Evolutionary conservation across 2,797 vertebrate genomes (phyloP).

Genomic region (Telmatherina bonti): DNA sequence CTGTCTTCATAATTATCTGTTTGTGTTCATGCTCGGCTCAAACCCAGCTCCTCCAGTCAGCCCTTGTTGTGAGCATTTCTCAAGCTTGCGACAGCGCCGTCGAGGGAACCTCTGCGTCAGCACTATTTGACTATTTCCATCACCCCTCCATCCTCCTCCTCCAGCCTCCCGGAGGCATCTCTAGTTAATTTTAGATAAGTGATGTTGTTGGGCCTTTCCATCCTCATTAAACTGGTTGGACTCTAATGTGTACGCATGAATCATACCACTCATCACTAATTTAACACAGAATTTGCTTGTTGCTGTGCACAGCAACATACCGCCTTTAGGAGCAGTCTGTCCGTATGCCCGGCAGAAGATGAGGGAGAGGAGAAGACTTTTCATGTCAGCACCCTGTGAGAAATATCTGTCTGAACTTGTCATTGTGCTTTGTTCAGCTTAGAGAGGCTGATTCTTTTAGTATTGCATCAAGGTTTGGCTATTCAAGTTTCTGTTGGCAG

Average conservation of each 20-base stretch:
- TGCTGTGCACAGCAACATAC: conserved; percentile 20
- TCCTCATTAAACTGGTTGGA: conserved; percentile 56
- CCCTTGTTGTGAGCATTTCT: conserved; percentile 20
- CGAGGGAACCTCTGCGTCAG: conserved; percentile 56
- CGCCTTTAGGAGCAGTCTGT: conserved; percentile 32
- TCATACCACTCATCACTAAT: conserved; percentile 43
- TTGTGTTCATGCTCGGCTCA: too few relatives aligned
- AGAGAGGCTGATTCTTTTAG: too few relatives aligned
- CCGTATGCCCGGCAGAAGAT: conserved; percentile 3
- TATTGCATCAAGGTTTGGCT: too few relatives aligned
- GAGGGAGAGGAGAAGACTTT: too few relatives aligned
- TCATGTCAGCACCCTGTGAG: too few relatives aligned
- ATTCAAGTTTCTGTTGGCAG: too few relatives aligned
- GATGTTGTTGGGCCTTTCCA: conserved; percentile 63
- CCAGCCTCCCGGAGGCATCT: conserved; percentile 41
- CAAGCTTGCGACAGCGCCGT: conserved; percentile 35
- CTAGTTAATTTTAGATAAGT: conserved; percentile 71
- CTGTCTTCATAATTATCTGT: too few relatives aligned
- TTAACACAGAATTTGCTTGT: conserved; percentile 48
- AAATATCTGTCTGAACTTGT: too few relatives aligned
- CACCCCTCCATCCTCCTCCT: not conserved
- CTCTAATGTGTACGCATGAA: conserved; percentile 48
- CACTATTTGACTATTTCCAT: conserved; percentile 19
- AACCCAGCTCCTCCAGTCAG: not conserved
- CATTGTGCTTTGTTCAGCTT: too few relatives aligned